These are phyloP conservation scores for Gymnoscopelus microlampas DNA, from an alignment of 2,797 vertebrate species.

Conservation along the genomic window DNA sequence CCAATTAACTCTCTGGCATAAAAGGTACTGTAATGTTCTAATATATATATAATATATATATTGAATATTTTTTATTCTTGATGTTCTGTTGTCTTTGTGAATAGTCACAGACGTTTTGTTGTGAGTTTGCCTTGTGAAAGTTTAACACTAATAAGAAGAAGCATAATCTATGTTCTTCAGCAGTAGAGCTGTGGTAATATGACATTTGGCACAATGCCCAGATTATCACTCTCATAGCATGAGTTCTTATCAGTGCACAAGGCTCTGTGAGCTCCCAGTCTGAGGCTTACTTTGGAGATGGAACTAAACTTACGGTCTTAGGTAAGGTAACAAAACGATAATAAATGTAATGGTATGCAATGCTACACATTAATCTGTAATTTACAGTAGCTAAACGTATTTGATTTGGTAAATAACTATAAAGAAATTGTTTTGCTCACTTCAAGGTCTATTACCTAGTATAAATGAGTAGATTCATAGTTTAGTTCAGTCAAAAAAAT, in stretches of 20 bases:
- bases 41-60: no score
- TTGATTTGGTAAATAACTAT: not conserved
- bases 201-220: conserved; percentile 33
- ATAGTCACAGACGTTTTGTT: not conserved
- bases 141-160: no score
- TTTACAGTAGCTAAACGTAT: no score
- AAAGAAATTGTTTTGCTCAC: not conserved
- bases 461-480: no score
- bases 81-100: no score
- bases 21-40: not conserved
- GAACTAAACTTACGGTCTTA: conserved; percentile 80
- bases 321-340: conserved; percentile 64
- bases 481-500: no score
- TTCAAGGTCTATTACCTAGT: no score
- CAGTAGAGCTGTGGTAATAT: conserved; percentile 2
- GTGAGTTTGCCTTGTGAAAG: no score
- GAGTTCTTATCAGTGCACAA: conserved; percentile 47
- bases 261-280: conserved; percentile 64
- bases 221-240: conserved; percentile 15
- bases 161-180: not conserved
- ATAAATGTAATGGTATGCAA: not conserved
- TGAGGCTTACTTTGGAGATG: conserved; percentile 70
- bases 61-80: not conserved
- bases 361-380: not conserved
- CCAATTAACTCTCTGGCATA: no score